Base-by-base conservation (phyloP, 2,888 invertebrate species). In the Cybosia mesomella region DNA sequence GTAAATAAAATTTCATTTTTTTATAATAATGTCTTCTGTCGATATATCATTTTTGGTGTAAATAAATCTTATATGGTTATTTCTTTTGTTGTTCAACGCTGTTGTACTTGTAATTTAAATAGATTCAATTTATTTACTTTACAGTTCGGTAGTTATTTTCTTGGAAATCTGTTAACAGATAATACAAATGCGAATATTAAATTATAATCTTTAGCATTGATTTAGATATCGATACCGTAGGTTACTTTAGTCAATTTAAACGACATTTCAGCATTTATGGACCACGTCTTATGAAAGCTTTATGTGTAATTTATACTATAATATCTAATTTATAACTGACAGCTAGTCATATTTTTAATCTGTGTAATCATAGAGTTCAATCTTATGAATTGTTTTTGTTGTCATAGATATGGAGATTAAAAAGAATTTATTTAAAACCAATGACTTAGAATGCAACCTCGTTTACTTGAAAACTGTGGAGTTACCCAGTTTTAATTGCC, bases 301-400 rank as follows among this genome's bases (percentile, higher is more conserved):
- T 74, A 66, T 60, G 54, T 76, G 55, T 68, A 36, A 22, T 55
- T 68, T 60, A 58, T 58, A 58, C 36, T 58, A 39, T 65, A 21
- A 58, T 79, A 67, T 76, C 66, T 65, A 65, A 68, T 70, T 68
- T 77, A 68, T 75, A 74, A 79, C 71, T 83, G 82, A 77, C 83
- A 61, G 61, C 85, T 86, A 86, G 85, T 85, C 86, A 84, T 77
- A 77, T 81, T 77, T 76, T 74, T 74, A 75, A 78, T 76, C 66
- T 80, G 63, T 80, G 64, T 77, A 72, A 69, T 64, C 66, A 21
- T 73, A 71, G 61, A 57, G 59, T 39, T 22, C 22, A 53, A 57
- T 58, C 57, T 67, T 49, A 58, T 72, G 7, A 67, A 49, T n/a
- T n/a, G n/a, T 49, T 49, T n/a, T 18, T 49, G 49, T n/a, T n/a